Base-by-base conservation (phyloP, 2,888 invertebrate genomes). In the Acleris laterana region DNA sequence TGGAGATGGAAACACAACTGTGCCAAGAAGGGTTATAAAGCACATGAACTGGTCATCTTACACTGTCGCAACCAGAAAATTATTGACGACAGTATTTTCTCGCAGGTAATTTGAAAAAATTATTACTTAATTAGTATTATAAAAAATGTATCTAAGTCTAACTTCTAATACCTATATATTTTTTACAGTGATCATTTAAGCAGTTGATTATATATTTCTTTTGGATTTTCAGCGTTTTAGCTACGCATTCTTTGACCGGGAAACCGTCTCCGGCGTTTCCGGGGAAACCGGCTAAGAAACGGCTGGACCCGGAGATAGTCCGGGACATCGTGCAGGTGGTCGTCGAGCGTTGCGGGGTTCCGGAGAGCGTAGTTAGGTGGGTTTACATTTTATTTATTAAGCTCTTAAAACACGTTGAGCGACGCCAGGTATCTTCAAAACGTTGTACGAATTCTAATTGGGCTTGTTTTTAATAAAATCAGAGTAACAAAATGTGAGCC, bases 261-360 rank as follows among this genome's bases (percentile, higher is more conserved):
- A 50, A 50, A 5, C 22, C 50, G 13, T 50, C 50, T 9, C 50
- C 50, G 5, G 50, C 50, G 22, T 50, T 50, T 1, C 50, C 50
- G 1, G 50, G 22, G 9, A 50, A 50, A 50, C 50, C 50, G 5
- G 20, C 50, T 5, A 50, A 50, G 22, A 20, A 22, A 19, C 50
- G 22, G 13, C 50, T 50, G 11, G 50, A 50, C 2, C 50, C 50
- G 17, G 50, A 50, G 13, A 17, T 50, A 1, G 50, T 50, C 2
- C n/a, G 17, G n/a, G 50, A 50, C 50, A 50, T 50, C 50, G 50
- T 50, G 19, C 50, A 50, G 20, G 20, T 20, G 13, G 50, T 50
- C 20, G 50, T 50, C 13, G 50, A 22, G 5, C 19, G 50, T 4
- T 50, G 50, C 22, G 19, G 50, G 13, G 50, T 50, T 19, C 22